Base-by-base conservation (phyloP, 35 echinoderm and acorn worm species). In the Ptychodera flava region DNA sequence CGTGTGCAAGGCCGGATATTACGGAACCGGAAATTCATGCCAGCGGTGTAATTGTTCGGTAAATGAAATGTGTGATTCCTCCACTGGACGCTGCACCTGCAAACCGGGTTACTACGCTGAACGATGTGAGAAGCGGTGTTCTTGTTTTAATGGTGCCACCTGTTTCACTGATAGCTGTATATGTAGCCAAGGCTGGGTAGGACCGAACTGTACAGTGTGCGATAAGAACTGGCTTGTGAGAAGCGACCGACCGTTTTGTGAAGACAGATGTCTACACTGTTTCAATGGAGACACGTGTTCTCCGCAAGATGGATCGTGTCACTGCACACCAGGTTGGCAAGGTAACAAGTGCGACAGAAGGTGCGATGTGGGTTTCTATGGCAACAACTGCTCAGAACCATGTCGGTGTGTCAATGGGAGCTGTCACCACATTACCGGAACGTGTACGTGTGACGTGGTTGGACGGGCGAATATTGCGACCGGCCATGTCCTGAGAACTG, bases 341-440 rank as follows among this genome's bases (percentile, higher is more conserved):
- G 90, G 96, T 36, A 82, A 78, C 10, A 29, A 28, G 0, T 99
- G 96, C 38, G 86, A 94, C 80, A 88, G 90, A 32, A 45, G 88
- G 29, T 99, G 92, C 64, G 87, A 81, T 33, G 45, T 35, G 1
- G 85, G 91, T 30, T 79, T 89, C 31, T 99, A 86, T 88, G 96
- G 96, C 28, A 35, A 85, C n/a, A 90, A 88, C 0, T 99, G 96
- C 75, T 80, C 34, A 34, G 76, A 92, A 33, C 6, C 75, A 31
- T 99, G 96, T 79, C 76, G 82, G 0, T 99, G 96, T 87, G 78
- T 88, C 77, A 94, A 99, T 32, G 96, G 85, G 15, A 30, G 36
- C 0, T 99, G 96, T 85, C 82, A 94, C 79, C 33, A 87, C 52
- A 76, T 88, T 34, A 89, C 79, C 16, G 96, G 96, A 1, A 53